Base-by-base conservation (phyloP, 2,888 invertebrate genomes). In the Drosophila buzzatii region DNA sequence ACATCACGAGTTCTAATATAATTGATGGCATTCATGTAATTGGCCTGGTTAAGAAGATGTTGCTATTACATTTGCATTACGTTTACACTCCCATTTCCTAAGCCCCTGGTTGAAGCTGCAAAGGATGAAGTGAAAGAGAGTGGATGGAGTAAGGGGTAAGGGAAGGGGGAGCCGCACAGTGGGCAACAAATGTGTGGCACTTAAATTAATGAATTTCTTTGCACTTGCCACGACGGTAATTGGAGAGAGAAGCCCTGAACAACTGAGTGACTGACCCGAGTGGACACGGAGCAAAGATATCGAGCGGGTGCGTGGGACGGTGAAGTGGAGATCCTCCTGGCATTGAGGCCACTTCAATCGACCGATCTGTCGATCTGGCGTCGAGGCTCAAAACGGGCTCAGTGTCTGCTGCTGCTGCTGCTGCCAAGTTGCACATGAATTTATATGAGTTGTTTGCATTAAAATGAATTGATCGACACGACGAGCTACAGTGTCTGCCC, bases 121-220 rank as follows among this genome's bases (percentile, higher is more conserved):
- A 2, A 16, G 20, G 2, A 16, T 16, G 2, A 18, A 37, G 37
- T 20, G 52, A 37, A 2, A 6, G 52, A 16, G 23, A 23, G 16
- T 14, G 35, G 1, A 16, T 14, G 18, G 10, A 2, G 1, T 12
- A 18, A 3, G 2, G 41, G 1, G 23, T 2, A n/a, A 12, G 12
- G 16, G 18, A 14, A 37, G 23, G 49, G 39, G 49, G 16, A 45
- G 79, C 73, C 74, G 88, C 83, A 75, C 85, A 88, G 85, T 88
- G 86, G 84, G 73, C 87, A 73, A 83, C 87, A 89, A 86, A 86
- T 86, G 85, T 89, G 86, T 82, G 87, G 87, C 89, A 86, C 86
- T 86, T 89, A 86, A 86, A 86, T 86, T 86, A 86, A 86, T 86
- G 85, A 86, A 86, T 86, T 89, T 86, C 86, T 86, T 86, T 86